Base-by-base conservation (phyloP, 2,888 invertebrate species). In the Campoletis raptor region DNA sequence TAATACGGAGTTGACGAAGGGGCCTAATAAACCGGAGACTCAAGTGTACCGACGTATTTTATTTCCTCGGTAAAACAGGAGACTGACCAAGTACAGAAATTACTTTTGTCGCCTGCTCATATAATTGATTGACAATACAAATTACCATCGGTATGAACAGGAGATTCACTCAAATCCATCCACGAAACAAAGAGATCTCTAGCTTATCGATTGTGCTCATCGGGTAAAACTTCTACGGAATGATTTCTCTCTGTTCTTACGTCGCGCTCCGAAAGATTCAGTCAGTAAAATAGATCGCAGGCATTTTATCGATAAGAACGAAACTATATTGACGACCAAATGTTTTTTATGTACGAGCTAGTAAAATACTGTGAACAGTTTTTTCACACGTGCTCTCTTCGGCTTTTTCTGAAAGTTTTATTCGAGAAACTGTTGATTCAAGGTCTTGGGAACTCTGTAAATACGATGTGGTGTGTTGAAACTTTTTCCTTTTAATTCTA, bases 211-310 rank as follows among this genome's bases (percentile, higher is more conserved):
- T 48, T 18, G 40, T 48, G 0, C 30, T 9, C 9, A 18, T 24
- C 24, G 48, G 2, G 70, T 7, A 1, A 30, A 10, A 30, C 15
- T 18, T 70, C 1, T 21, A 9, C 48, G 24, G 18, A 21, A 30
- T 30, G 70, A 70, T 70, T 70, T 70, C 45, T 30, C 24, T 45
- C 45, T 18, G 24, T 70, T 45, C 45, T 30, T 48, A 8, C 48
- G 70, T 21, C 30, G 15, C 37, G 48, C 73, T n/a, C 15, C 15
- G 54, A 24, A 54, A 37, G 10, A 37, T 36, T 21, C 73, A 10
- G 37, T 73, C 40, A n/a, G 54, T 40, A 73, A 24, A 72, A n/a
- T 9, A 52, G 72, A 10, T 18, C 15, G 21, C n/a, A 42, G 15
- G 0, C 0, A 21, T 36, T 67, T 37, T 12, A 5, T 67, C 15